Conservation (phyloP, 2,113 vertebrate species). For the Cervus canadensis region DNA sequence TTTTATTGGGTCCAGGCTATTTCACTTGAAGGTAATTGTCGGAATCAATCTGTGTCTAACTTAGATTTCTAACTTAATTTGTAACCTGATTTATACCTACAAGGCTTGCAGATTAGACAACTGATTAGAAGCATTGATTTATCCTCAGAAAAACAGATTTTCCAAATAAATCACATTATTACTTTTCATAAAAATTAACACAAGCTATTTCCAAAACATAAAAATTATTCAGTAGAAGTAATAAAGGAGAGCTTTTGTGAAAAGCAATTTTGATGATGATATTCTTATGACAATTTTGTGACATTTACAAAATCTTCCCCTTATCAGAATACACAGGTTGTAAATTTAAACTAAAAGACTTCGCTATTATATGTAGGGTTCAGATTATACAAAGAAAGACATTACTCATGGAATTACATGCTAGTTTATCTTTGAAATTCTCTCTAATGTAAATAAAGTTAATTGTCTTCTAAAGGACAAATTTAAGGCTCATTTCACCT, state of each 20-base stretch:
- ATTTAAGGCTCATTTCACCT: not conserved
- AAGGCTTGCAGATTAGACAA: conserved; percentile 47
- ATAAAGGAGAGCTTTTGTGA: conserved; percentile 10
- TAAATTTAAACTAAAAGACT: conserved; percentile 20
- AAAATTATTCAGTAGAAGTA: conserved; percentile 50
- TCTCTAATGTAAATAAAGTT: conserved; percentile 20
- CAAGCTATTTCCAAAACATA: conserved; percentile 24
- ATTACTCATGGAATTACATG: not conserved
- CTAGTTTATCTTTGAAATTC: conserved; percentile 16
- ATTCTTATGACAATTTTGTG: conserved; percentile 14
- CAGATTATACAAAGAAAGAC: not conserved
- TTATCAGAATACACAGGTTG: conserved; percentile 4
- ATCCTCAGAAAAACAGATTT: conserved; percentile 36
- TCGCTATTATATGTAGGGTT: not conserved
- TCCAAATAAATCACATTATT: conserved; percentile 50
- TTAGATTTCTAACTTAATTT: conserved; percentile 67
- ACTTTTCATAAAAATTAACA: conserved; percentile 54
- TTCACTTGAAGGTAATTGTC: conserved; percentile 57
- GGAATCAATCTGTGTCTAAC: conserved; percentile 62
- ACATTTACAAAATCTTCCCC: conserved; percentile 16
- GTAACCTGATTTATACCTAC: conserved; percentile 66
- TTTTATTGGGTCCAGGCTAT: conserved; percentile 46
- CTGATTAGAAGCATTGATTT: conserved; percentile 51
- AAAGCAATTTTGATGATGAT: conserved; percentile 40
- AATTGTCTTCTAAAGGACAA: conserved; percentile 21